Conservation (phyloP, 2,113 vertebrate genomes). For the Brachypteracias leptosomus region DNA sequence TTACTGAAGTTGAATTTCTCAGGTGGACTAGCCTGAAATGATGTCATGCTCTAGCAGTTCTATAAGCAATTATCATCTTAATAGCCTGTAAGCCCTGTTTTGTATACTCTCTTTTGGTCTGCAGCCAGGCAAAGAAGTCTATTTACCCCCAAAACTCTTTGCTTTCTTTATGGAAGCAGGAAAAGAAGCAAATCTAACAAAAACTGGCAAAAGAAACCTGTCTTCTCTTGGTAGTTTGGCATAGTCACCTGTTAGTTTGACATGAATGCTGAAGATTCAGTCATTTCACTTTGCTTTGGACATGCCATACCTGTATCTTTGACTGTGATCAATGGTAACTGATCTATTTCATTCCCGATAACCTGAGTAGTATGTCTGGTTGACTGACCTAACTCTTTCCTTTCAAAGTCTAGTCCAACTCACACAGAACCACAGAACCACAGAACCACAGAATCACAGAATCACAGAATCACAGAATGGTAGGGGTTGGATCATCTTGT, state of each 20-base stretch:
- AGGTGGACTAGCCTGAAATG: constrained; percentile 75
- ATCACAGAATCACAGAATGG: too few relatives aligned
- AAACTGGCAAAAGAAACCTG: neutral
- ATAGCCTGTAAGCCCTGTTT: constrained; percentile 62
- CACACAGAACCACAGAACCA: too few relatives aligned
- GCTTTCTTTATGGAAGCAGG: neutral
- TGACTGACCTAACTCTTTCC: neutral
- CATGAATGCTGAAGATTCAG: neutral
- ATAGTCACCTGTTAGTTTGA: neutral
- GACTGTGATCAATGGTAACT: neutral
- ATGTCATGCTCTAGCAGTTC: constrained; percentile 72
- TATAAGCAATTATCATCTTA: constrained; percentile 77
- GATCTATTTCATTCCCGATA: neutral
- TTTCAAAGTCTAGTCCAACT: neutral
- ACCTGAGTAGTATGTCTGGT: too few relatives aligned
- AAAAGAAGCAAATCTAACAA: neutral
- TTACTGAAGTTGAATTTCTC: constrained; percentile 75
- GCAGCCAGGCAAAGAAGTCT: constrained; percentile 25
- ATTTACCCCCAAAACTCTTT: neutral
- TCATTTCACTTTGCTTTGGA: neutral
- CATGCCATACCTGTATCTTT: neutral
- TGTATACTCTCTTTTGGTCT: constrained; percentile 60
- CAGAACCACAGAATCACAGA: too few relatives aligned
- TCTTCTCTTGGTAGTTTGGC: neutral
- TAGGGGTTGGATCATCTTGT: too few relatives aligned